Evolutionary conservation across 2,888 invertebrate genomes (phyloP).

Genomic region (Acanthosoma haemorrhoidale): DNA sequence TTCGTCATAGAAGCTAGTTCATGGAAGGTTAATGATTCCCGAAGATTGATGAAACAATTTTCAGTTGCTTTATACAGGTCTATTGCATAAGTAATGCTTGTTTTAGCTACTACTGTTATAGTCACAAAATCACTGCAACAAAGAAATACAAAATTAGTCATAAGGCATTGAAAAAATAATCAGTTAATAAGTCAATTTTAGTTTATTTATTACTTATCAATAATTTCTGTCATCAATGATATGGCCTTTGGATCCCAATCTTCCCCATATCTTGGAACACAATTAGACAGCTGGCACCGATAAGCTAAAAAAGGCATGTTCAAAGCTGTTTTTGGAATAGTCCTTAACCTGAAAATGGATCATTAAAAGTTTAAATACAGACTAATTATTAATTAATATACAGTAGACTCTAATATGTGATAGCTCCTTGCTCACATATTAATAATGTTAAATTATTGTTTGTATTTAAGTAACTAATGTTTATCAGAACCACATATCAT

Average conservation of each 20-base stretch:
- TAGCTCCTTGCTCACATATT: no score
- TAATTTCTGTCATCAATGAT: constrained; percentile 33
- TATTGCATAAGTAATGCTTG: neutral
- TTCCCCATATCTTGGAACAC: constrained; percentile 28
- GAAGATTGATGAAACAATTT: constrained; percentile 18
- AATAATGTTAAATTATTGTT: no score
- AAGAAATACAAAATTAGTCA: neutral
- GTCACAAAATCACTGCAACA: constrained; percentile 22
- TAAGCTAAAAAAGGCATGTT: constrained; percentile 36
- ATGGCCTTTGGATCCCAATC: constrained; percentile 35
- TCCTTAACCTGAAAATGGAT: constrained; percentile 36
- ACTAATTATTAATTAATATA: no score
- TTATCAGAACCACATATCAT: no score
- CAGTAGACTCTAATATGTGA: no score
- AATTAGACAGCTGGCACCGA: constrained; percentile 36
- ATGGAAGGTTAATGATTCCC: constrained; percentile 26
- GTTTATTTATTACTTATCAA: constrained; percentile 18
- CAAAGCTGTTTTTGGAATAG: constrained; percentile 28
- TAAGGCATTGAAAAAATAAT: neutral
- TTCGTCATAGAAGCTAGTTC: constrained; percentile 20
- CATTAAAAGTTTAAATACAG: no score
- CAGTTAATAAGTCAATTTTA: neutral
- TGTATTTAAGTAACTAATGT: no score
- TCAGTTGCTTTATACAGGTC: constrained; percentile 28
- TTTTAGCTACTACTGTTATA: neutral